Percentiles rank a stretch among this genome's conserved stretches.
Evolutionary conservation across 2,113 vertebrate genomes (phyloP).

Genomic region (Crotophaga sulcirostris): DNA sequence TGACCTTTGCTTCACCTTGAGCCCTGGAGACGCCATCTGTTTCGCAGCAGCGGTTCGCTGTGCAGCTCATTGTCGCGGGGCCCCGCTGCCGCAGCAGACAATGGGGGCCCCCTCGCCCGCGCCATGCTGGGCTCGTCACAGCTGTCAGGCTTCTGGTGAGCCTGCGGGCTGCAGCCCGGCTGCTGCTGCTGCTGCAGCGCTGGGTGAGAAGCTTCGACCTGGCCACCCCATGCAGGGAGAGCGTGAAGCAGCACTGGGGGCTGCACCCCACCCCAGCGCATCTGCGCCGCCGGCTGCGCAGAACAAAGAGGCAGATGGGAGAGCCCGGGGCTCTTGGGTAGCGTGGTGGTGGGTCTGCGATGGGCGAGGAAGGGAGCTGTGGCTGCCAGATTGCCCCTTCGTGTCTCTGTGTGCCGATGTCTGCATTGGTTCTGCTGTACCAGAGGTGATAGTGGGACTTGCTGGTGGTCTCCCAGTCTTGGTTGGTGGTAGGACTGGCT

Average conservation of each 20-base stretch:
- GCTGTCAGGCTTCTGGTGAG: background rate
- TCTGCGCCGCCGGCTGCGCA: background rate
- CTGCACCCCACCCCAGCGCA: background rate
- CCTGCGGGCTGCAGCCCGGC: background rate
- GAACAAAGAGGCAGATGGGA: constrained; percentile 12
- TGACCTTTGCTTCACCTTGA: constrained; percentile 71
- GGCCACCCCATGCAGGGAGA: background rate
- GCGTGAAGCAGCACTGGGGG: background rate
- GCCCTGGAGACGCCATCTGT: constrained; percentile 65
- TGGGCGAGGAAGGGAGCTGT: background rate
- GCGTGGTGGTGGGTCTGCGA: background rate
- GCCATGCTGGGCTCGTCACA: constrained; percentile 22
- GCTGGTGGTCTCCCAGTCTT: background rate
- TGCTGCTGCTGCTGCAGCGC: background rate
- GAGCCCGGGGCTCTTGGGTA: background rate
- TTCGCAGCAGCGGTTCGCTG: constrained; percentile 31
- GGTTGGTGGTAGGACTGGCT: background rate
- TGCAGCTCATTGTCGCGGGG: constrained; percentile 40
- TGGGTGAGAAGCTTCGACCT: background rate
- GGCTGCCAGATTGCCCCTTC: background rate
- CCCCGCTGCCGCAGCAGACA: constrained; percentile 32
- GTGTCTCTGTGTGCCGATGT: background rate
- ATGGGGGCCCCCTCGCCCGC: constrained; percentile 41
- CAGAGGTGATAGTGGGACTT: background rate
- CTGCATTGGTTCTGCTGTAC: background rate